Evolutionary conservation across 2,888 invertebrate genomes (phyloP).

Genomic region (Aleiodes testaceus): DNA sequence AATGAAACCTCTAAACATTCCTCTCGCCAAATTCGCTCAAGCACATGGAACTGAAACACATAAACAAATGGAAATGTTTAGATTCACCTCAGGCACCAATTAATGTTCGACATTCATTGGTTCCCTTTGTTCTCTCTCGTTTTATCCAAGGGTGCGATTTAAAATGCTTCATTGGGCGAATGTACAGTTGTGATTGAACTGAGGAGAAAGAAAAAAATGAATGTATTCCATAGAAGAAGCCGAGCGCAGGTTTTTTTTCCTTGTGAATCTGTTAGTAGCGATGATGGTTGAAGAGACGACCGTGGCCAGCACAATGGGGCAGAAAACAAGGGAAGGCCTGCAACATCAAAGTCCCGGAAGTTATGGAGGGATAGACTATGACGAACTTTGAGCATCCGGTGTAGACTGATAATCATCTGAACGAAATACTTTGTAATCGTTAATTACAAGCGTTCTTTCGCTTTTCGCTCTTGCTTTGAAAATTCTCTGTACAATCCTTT

Average conservation of each 20-base stretch:
- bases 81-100: slow-evolving; percentile 51
- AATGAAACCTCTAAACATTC: background rate
- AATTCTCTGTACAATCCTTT: slow-evolving; percentile 37
- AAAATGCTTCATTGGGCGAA: slow-evolving; percentile 39
- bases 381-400: slow-evolving; percentile 66
- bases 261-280: slow-evolving; percentile 40
- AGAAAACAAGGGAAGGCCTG: slow-evolving; percentile 69
- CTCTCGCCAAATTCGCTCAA: too few relatives aligned
- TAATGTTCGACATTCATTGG: slow-evolving; percentile 46
- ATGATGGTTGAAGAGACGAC: slow-evolving; percentile 38
- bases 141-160: slow-evolving; percentile 46
- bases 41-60: background rate
- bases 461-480: slow-evolving; percentile 45
- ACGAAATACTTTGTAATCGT: slow-evolving; percentile 73
- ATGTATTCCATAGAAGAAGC: slow-evolving; percentile 24
- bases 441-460: slow-evolving; percentile 65
- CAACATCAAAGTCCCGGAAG: slow-evolving; percentile 72
- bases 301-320: slow-evolving; percentile 65
- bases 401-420: slow-evolving; percentile 73
- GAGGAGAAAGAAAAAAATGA: slow-evolving; percentile 17
- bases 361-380: slow-evolving; percentile 63
- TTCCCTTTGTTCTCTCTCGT: slow-evolving; percentile 31
- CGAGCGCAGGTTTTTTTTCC: slow-evolving; percentile 29
- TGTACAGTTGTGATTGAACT: slow-evolving; percentile 36
- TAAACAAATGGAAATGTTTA: slow-evolving; percentile 7